Percentiles rank a stretch among this genome's conserved stretches.
Evolutionary conservation across 2,797 vertebrate genomes (phyloP).

Genomic region (Bufotes viridis): DNA sequence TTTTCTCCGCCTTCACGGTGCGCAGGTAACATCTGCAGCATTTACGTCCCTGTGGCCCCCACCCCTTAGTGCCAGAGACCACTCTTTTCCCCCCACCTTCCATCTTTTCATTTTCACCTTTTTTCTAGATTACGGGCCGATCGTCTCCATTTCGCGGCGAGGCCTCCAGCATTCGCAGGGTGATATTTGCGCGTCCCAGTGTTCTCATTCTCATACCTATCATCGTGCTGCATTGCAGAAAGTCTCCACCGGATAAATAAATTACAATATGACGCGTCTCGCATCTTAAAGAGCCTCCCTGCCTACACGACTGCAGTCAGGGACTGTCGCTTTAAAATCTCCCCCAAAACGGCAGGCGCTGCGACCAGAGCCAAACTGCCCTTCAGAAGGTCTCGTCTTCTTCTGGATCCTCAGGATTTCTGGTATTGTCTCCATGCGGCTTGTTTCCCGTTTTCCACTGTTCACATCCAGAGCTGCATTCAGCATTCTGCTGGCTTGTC

Average conservation of each 20-base stretch:
- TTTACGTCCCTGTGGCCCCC: no score
- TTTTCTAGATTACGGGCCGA: not conserved
- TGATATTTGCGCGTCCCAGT: constrained; percentile 11
- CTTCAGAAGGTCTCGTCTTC: no score
- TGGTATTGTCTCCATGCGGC: no score
- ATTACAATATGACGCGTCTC: constrained; percentile 22
- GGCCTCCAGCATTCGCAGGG: constrained; percentile 15
- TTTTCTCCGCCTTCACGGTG: no score
- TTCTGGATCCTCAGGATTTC: no score
- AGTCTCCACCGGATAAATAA: constrained; percentile 46
- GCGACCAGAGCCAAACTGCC: no score
- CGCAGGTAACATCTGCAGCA: no score
- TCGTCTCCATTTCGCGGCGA: not conserved
- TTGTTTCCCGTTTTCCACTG: no score
- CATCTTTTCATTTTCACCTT: constrained; percentile 15
- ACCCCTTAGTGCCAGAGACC: no score
- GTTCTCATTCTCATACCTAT: constrained; percentile 50
- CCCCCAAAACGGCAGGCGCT: not conserved
- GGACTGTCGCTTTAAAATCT: not conserved
- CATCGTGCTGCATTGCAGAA: constrained; percentile 38
- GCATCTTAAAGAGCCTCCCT: constrained; percentile 34
- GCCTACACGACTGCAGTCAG: not conserved
- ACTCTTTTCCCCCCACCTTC: not conserved
- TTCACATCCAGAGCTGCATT: no score
- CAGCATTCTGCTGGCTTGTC: no score